Base-by-base conservation (phyloP, 2,797 vertebrate genomes). In the Lagorchestes hirsutus region DNA sequence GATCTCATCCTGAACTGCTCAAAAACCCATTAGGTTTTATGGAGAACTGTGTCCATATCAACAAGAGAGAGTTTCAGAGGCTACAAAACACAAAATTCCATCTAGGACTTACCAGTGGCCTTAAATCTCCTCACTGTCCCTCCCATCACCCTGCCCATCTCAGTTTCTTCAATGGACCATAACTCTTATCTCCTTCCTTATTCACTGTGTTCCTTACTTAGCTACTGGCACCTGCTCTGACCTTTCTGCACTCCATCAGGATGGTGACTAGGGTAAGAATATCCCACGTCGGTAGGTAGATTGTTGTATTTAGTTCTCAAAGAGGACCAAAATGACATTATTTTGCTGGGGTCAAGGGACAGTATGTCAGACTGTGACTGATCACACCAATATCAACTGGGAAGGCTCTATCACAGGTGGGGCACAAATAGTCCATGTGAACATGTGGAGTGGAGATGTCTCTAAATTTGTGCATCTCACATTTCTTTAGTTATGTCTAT, bases 21-120 rank as follows among this genome's bases (percentile, higher is more conserved):
- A 97, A 93, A 96, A 59, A 92, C 55, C 94, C 95, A 96, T 97
- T 97, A 95, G 93, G 92, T 92, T 97, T 97, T 97, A 97, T 94
- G 94, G 90, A 57, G 11, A 40, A 0, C 90, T 55, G 90, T 93
- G 95, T 95, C 93, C n/a, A 87, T 94, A 93, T 54, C 91, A 31
- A 14, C 57, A 55, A 92, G 82, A 94, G 95, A 94, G 52, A 56
- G 92, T 93, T 95, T 62, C 8, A 87, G 57, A 9, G 9, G 18
- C 90, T 91, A 46, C 55, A 16, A 31, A 92, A 91, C 67, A 54
- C 29, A 87, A 87, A 50, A 46, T 34, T 87, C 40, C 74, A 87
- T n/a, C 40, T 46, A 50, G 74, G 40, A 87, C 22, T 87, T 87
- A 28, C 2, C 10, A 50, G 40, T 27, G 16, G 40, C 13, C 74